phyloP scores from a whole-genome alignment of 2,888 invertebrate species.

The Drosophila ochracea region DNA sequence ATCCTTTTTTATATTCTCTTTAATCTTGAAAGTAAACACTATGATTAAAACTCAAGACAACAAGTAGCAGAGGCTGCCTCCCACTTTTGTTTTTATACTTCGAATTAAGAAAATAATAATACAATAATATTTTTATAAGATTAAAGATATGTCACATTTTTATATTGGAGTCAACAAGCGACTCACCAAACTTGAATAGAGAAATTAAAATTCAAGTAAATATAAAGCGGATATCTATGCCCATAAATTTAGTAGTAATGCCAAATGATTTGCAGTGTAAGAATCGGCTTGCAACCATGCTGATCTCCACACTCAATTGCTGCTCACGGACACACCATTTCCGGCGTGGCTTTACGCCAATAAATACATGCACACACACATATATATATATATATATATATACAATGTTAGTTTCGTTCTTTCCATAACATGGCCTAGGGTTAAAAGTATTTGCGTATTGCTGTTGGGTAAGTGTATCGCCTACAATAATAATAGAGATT shows the following conservation, averaged over 20 bases:
- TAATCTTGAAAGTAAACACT: background rate
- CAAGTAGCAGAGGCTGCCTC: background rate
- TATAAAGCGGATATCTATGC: background rate
- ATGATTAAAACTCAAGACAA: background rate
- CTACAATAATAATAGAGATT: background rate
- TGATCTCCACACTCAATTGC: background rate
- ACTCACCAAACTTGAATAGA: background rate
- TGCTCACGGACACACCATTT: slow-evolving; percentile 5
- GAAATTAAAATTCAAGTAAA: background rate
- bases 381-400: background rate
- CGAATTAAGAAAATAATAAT: background rate
- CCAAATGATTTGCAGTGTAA: background rate
- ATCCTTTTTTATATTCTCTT: background rate
- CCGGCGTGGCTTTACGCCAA: slow-evolving; percentile 7
- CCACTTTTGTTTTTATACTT: background rate
- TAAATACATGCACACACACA: background rate
- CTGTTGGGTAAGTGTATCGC: slow-evolving; percentile 1
- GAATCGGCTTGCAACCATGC: background rate
- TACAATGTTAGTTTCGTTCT: background rate
- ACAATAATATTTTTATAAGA: background rate
- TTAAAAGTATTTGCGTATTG: background rate
- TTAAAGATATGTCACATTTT: background rate
- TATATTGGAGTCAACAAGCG: background rate
- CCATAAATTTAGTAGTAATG: background rate
- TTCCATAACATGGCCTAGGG: background rate